Evolutionary conservation across 1,140 invertebrate species (phyloP).

Genomic region (Zeugodacus cucurbitae): DNA sequence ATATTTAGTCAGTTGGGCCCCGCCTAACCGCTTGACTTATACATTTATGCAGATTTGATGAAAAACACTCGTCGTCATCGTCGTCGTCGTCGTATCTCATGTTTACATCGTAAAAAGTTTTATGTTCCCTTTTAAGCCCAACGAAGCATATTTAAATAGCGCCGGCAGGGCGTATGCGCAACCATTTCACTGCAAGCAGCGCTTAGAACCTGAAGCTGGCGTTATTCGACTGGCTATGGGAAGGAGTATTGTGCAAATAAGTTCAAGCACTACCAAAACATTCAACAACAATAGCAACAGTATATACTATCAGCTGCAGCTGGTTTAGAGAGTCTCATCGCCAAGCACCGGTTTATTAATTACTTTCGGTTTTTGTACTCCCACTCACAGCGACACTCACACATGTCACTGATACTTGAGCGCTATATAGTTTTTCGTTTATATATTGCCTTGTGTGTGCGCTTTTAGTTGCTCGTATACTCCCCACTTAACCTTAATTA

Average conservation of each 20-base stretch:
- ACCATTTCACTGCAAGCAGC: not conserved
- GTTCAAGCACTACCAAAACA: not conserved
- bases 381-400: not conserved
- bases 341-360: not conserved
- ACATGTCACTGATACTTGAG: not conserved
- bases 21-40: not conserved
- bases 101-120: slow-evolving; percentile 38
- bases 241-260: not conserved
- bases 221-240: not conserved
- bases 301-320: not conserved
- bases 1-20: not conserved
- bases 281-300: not conserved
- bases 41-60: slow-evolving; percentile 20
- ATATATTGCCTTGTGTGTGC: not conserved
- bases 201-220: not conserved
- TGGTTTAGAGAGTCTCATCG: not conserved
- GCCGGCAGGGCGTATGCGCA: not conserved
- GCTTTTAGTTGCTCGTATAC: not conserved
- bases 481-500: not conserved
- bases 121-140: slow-evolving; percentile 27
- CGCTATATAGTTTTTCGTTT: not conserved
- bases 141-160: slow-evolving; percentile 1
- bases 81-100: not conserved
- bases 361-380: not conserved
- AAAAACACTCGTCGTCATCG: not conserved